Evolutionary conservation across 2,797 vertebrate species (phyloP).

Genomic region (Phalloptychus januarius): DNA sequence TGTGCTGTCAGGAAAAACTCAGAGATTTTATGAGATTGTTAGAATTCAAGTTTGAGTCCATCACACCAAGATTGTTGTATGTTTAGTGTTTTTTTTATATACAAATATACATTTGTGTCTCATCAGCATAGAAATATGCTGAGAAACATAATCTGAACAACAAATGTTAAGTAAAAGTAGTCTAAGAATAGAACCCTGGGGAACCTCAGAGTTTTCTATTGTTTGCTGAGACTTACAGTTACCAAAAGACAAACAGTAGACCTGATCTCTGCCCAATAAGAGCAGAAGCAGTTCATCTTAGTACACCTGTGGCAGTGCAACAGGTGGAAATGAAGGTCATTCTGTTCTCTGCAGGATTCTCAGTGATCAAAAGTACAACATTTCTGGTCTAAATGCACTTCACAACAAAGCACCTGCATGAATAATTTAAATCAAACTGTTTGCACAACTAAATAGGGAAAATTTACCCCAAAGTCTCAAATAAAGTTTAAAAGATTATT

Average conservation of each 20-base stretch:
- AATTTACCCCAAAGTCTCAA: background rate
- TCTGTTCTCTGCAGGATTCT: background rate
- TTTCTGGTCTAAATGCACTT: background rate
- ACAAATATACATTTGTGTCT: background rate
- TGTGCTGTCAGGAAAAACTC: background rate
- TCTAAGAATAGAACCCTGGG: background rate
- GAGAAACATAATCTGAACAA: background rate
- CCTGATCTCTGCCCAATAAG: background rate
- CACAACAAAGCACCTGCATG: background rate
- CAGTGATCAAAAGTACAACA: background rate
- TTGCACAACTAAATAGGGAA: background rate
- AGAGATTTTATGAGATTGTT: background rate
- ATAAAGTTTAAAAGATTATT: background rate
- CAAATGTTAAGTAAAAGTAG: background rate
- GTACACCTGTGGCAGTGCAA: constrained; percentile 20
- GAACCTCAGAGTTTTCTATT: background rate
- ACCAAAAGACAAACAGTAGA: background rate
- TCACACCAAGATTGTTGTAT: background rate
- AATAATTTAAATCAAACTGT: background rate
- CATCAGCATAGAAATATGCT: background rate
- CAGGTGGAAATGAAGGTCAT: constrained; percentile 32
- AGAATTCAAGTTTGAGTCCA: background rate
- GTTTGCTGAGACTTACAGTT: background rate
- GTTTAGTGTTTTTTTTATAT: background rate
- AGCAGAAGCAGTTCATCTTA: background rate